Conservation (phyloP, 2,888 invertebrate species). For the Hirtodrosophila trivittata region DNA sequence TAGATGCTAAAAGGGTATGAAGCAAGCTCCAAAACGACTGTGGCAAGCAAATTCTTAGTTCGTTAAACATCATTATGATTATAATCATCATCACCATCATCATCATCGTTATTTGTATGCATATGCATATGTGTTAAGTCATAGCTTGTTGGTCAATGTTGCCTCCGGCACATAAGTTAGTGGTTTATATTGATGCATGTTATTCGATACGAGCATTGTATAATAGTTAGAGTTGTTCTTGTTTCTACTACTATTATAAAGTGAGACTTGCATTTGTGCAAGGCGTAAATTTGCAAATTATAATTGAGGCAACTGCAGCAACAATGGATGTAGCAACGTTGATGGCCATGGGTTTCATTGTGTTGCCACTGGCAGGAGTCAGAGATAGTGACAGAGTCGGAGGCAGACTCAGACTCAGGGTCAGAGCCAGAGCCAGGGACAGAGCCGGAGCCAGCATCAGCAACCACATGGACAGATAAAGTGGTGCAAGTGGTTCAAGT, state of each 20-base stretch:
- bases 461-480: constrained; percentile 29
- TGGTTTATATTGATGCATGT: constrained; percentile 37
- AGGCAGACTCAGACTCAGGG: neutral
- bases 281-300: constrained; percentile 51
- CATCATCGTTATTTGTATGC: constrained; percentile 6
- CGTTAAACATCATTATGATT: constrained; percentile 19
- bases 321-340: constrained; percentile 24
- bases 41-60: constrained; percentile 40
- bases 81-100: too few relatives aligned
- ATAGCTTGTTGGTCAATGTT: neutral
- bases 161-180: constrained; percentile 11
- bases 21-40: constrained; percentile 10
- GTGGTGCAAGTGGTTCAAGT: constrained; percentile 39
- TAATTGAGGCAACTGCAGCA: constrained; percentile 52
- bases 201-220: constrained; percentile 40
- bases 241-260: constrained; percentile 20
- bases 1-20: constrained; percentile 10
- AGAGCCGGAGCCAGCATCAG: neutral
- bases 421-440: neutral
- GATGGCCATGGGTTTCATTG: constrained; percentile 36
- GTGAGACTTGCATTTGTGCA: constrained; percentile 32
- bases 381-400: constrained; percentile 9
- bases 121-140: constrained; percentile 12
- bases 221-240: too few relatives aligned
- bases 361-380: constrained; percentile 10